phyloP scores from a whole-genome alignment of 2,113 vertebrate species.

The Cepphus grylle region DNA sequence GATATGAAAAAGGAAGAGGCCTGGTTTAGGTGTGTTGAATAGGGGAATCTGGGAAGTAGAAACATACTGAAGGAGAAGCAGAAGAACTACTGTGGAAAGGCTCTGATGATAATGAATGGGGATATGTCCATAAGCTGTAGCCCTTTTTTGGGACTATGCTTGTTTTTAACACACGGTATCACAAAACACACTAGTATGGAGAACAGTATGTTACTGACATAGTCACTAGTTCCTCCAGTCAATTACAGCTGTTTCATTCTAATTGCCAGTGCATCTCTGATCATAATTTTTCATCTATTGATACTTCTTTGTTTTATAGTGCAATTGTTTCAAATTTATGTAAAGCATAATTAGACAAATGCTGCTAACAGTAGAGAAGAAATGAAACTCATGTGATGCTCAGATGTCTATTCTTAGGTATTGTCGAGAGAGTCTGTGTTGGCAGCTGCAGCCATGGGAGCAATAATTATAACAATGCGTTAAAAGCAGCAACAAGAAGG shows the following conservation, averaged over 20 bases:
- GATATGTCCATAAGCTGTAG: neutral
- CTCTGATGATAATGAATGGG: neutral
- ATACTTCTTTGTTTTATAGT: neutral
- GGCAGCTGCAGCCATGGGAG: neutral
- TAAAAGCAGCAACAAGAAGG: neutral
- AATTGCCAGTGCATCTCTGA: neutral
- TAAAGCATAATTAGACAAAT: neutral
- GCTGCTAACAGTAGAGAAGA: neutral
- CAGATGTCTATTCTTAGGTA: slow-evolving; percentile 9
- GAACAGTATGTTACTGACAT: neutral
- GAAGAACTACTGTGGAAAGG: neutral
- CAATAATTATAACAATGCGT: neutral
- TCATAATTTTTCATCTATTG: neutral
- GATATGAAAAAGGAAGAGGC: neutral
- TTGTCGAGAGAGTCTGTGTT: neutral
- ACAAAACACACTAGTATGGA: neutral
- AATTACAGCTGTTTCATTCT: neutral
- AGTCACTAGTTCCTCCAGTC: neutral
- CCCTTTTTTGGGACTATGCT: neutral
- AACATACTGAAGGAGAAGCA: neutral
- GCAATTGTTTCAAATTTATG: neutral
- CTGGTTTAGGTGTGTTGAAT: neutral
- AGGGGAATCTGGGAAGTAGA: neutral
- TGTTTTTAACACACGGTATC: neutral
- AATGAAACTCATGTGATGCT: neutral